A percentile compares a stretch with the other conserved stretches of the same genome.
These are phyloP conservation scores for Eucidaris tribuloides DNA, from an alignment of 35 echinoderm and acorn worm species.

Conservation along the genomic window DNA sequence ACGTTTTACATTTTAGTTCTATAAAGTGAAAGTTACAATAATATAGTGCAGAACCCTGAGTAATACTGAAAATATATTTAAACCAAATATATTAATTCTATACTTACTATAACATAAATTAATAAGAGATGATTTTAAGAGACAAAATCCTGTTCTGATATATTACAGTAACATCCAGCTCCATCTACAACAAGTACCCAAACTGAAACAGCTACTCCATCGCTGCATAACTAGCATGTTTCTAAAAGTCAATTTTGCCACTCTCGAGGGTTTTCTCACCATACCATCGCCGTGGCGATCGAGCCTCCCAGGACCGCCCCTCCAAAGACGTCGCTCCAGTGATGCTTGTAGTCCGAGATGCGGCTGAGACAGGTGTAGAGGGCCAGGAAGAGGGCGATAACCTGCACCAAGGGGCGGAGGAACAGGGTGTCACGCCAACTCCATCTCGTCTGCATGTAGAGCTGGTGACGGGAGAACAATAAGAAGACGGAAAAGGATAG, in stretches of 20 bases:
- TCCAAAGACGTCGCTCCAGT: slow-evolving; percentile 85
- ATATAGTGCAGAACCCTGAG: too few relatives aligned
- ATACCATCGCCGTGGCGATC: slow-evolving; percentile 78
- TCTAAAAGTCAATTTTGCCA: slow-evolving; percentile 13
- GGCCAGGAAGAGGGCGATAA: slow-evolving; percentile 67
- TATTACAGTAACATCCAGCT: too few relatives aligned
- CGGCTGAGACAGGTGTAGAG: slow-evolving; percentile 82
- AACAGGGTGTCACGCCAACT: slow-evolving; percentile 68
- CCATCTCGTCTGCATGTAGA: slow-evolving; percentile 92
- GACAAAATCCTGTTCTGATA: too few relatives aligned
- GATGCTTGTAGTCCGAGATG: slow-evolving; percentile 94
- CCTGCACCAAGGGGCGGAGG: slow-evolving; percentile 81
- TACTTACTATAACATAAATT: too few relatives aligned
- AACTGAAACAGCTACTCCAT: too few relatives aligned
- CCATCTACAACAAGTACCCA: too few relatives aligned
- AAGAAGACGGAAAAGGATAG: background rate
- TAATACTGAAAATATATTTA: too few relatives aligned
- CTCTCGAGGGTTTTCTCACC: slow-evolving; percentile 1
- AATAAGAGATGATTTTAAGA: too few relatives aligned
- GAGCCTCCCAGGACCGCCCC: slow-evolving; percentile 67
- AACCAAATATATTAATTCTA: too few relatives aligned
- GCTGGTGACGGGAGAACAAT: slow-evolving; percentile 46
- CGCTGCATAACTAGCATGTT: too few relatives aligned
- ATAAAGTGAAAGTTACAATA: too few relatives aligned
- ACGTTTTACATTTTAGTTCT: too few relatives aligned